Evolutionary conservation across 2,797 vertebrate species (phyloP).

Genomic region (Echiichthys vipera): DNA sequence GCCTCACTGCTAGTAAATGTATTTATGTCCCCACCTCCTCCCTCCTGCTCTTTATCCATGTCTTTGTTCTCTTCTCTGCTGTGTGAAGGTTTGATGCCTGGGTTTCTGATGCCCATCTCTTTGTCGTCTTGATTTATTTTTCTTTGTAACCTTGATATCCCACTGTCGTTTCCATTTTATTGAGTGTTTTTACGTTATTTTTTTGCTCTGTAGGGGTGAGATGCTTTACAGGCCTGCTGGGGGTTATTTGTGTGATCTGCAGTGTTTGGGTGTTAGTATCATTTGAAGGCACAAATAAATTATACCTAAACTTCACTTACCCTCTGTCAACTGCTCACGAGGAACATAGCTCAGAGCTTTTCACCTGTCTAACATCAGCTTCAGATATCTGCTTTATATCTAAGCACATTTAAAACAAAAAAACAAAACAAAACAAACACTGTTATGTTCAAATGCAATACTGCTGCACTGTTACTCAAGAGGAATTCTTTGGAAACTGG

Average conservation of each 20-base stretch:
- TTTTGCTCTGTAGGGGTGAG: conserved; percentile 25
- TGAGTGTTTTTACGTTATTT: neutral
- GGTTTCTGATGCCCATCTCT: conserved; percentile 42
- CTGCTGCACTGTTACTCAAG: neutral
- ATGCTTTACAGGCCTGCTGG: conserved; percentile 33
- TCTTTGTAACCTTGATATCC: conserved; percentile 50
- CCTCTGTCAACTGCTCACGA: conserved; percentile 26
- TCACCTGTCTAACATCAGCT: conserved; percentile 10
- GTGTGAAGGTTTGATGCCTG: conserved; percentile 52
- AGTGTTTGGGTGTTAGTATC: conserved; percentile 19
- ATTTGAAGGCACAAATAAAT: conserved; percentile 49
- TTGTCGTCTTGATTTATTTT: conserved; percentile 58
- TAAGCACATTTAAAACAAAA: conserved; percentile 1
- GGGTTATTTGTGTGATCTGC: conserved; percentile 46
- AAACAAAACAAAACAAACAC: neutral
- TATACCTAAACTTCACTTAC: conserved; percentile 23
- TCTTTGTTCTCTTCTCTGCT: conserved; percentile 42
- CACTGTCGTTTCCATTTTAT: conserved; percentile 35
- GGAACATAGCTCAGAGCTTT: conserved; percentile 19
- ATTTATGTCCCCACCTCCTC: conserved; percentile 22
- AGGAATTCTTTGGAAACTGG: neutral
- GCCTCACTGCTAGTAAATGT: conserved; percentile 34
- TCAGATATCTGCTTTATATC: conserved; percentile 16
- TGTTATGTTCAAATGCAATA: neutral
- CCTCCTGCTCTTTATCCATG: conserved; percentile 14